Base-by-base conservation (phyloP, 1,140 invertebrate genomes). In the Aphelinus atriplicis region DNA sequence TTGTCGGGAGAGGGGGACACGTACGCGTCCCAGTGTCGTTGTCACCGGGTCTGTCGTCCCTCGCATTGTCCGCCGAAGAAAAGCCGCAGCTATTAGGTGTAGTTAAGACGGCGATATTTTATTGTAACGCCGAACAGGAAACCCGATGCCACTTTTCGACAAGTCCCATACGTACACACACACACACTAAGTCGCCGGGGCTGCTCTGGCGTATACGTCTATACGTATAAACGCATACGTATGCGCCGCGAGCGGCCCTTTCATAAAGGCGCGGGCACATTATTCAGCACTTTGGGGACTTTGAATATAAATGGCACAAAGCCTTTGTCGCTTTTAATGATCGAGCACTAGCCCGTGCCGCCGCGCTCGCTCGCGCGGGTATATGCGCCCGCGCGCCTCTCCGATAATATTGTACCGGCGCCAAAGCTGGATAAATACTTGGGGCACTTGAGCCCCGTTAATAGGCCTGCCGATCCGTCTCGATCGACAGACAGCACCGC, bases 251-350 rank as follows among this genome's bases (percentile, higher is more conserved):
- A n/a, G 4, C 71, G 46, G 62, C n/a, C 64, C 26, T 73, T 73
- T 67, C 64, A 67, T 73, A 26, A 26, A 26, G 26, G 26, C 26
- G 26, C 26, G 73, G 66, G 70, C 73, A 75, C 67, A 70, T 70
- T 75, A 75, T 75, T 75, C 73, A 75, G 67, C 58, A 75, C 67
- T 70, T 75, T 63, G 61, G 60, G 55, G 67, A 75, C 73, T 75
- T 70, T 75, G 73, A 75, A 75, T 75, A 70, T 70, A 75, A 75
- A 75, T 58, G 60, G 67, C 67, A 70, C 73, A 75, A 75, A 75
- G 73, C 45, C 73, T 69, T 69, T 63, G 65, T 74, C 73, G 58
- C 73, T 63, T 69, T 74, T 74, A 55, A 69, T 56, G 58, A 74
- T 67, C 58, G 51, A 68, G 51, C 7, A 26, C 26, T 26, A 26